Conservation (phyloP, 2,888 invertebrate species). For the Gryllus longicercus region DNA sequence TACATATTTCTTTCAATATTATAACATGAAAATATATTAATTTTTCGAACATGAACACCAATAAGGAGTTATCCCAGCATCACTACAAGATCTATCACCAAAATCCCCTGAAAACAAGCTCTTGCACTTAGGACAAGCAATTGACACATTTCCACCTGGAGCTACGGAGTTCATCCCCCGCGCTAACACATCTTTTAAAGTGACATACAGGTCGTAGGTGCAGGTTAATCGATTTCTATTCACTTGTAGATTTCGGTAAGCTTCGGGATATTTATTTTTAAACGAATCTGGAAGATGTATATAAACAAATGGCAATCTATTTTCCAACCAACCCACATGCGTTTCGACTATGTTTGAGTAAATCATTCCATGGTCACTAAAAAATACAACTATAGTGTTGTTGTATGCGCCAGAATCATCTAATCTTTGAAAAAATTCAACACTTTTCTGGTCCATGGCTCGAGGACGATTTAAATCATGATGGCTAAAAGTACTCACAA, state of each 20-base stretch:
- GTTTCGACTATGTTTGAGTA: conserved; percentile 67
- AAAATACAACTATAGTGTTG: conserved; percentile 65
- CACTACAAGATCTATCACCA: conserved; percentile 61
- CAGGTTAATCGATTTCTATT: conserved; percentile 49
- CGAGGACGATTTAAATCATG: conserved; percentile 64
- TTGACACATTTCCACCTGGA: neutral
- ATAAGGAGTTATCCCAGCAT: conserved; percentile 64
- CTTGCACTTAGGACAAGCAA: conserved; percentile 59
- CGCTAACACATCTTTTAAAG: conserved; percentile 61
- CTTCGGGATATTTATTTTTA: too few relatives aligned
- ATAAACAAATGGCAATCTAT: conserved; percentile 70
- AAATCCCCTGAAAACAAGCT: conserved; percentile 60
- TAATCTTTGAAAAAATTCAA: conserved; percentile 57
- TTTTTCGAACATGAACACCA: conserved; percentile 66
- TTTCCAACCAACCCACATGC: conserved; percentile 72
- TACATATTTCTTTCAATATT: too few relatives aligned
- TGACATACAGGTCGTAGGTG: conserved; percentile 74
- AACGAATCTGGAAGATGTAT: conserved; percentile 42
- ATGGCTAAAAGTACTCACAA: conserved; percentile 75
- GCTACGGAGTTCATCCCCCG: conserved; percentile 36
- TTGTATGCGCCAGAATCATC: conserved; percentile 58
- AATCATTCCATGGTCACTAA: conserved; percentile 77
- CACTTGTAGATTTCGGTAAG: too few relatives aligned
- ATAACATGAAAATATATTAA: too few relatives aligned
- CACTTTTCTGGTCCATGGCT: conserved; percentile 61